A percentile compares a stretch with the other conserved stretches of the same genome.
These are phyloP conservation scores for Eubasilissa regina DNA, from an alignment of 1,140 invertebrate species.

Conservation along the genomic window DNA sequence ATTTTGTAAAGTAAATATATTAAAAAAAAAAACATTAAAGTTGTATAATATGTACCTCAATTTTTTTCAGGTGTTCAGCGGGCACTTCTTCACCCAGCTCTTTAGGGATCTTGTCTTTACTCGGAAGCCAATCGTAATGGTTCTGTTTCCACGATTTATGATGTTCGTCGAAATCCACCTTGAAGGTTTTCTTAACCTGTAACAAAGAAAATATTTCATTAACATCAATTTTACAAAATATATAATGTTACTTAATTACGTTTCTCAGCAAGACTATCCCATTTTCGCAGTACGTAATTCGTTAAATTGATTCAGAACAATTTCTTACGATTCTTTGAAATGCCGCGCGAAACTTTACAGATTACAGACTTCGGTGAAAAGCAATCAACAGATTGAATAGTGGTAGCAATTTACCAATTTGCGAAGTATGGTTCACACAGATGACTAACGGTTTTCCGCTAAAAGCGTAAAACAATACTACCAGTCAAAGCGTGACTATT, in stretches of 20 bases:
- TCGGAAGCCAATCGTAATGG: conserved; percentile 74
- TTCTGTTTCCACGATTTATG: conserved; percentile 69
- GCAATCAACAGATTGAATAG: conserved; percentile 32
- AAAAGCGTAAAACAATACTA: conserved; percentile 34
- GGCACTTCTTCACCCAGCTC: conserved; percentile 67
- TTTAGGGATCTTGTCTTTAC: conserved; percentile 69
- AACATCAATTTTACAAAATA: conserved; percentile 5
- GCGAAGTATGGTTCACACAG: conserved; percentile 7
- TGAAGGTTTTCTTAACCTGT: conserved; percentile 73
- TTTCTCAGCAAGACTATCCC: not conserved
- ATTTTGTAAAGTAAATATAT: too few relatives aligned
- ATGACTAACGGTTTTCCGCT: conserved; percentile 38
- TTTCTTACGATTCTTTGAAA: conserved; percentile 9
- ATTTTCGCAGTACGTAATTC: not conserved
- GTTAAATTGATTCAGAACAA: not conserved
- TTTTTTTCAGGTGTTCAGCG: conserved; percentile 65
- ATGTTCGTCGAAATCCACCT: conserved; percentile 66
- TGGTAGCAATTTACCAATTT: conserved; percentile 23
- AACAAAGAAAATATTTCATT: conserved; percentile 62
- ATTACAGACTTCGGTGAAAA: conserved; percentile 37
- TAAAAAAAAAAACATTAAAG: too few relatives aligned
- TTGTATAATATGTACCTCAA: conserved; percentile 65
- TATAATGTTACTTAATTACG: conserved; percentile 4
- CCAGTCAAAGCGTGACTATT: not conserved
- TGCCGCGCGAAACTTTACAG: conserved; percentile 9